Conservation (phyloP, 2,113 vertebrate species). For the Zosterops hypoxanthus region DNA sequence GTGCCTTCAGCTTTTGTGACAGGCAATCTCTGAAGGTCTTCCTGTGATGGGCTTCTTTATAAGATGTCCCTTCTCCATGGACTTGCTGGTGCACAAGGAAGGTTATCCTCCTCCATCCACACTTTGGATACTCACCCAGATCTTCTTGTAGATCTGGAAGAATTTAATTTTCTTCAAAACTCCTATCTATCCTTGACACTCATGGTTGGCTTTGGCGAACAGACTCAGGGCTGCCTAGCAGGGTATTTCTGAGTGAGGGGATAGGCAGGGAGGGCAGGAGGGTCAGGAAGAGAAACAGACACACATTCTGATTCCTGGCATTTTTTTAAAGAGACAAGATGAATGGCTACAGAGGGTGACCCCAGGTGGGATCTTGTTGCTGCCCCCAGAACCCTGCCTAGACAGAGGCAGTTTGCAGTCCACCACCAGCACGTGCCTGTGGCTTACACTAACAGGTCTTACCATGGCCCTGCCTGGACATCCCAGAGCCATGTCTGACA, state of each 20-base stretch:
- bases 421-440: accelerated
- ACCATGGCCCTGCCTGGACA: not conserved
- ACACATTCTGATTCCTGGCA: not conserved
- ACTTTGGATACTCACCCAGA: not conserved
- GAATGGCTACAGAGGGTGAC: not conserved
- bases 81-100: not conserved
- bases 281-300: not conserved
- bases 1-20: not conserved
- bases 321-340: not conserved
- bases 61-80: not conserved
- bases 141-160: not conserved
- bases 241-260: not conserved
- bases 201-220: not conserved
- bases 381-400: not conserved
- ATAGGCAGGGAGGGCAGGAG: not conserved
- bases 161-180: not conserved
- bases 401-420: not conserved
- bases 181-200: not conserved
- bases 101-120: not conserved
- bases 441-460: not conserved
- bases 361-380: not conserved
- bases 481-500: not conserved
- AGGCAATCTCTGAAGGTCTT: not conserved
- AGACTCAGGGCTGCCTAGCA: not conserved
- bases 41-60: not conserved